These are phyloP conservation scores for Chloroceryle inda DNA, from an alignment of 2,797 vertebrate genomes.

Conservation along the genomic window DNA sequence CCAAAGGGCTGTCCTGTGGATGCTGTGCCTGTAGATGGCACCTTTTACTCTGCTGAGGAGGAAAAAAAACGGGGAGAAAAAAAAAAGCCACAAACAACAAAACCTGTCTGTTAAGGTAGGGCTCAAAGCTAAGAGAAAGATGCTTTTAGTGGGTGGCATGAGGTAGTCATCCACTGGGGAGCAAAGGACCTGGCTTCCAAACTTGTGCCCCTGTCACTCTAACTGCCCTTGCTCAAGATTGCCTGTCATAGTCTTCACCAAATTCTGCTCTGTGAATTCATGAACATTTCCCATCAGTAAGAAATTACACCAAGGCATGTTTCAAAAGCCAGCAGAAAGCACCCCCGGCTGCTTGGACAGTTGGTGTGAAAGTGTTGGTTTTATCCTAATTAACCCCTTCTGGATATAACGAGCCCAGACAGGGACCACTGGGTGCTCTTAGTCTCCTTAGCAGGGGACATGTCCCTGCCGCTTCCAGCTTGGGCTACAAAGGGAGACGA, in stretches of 20 bases:
- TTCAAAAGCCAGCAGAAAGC: background rate
- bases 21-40: slow-evolving; percentile 68
- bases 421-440: background rate
- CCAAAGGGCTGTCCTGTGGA: background rate
- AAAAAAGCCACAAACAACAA: too few relatives aligned
- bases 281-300: background rate
- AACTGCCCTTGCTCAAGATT: too few relatives aligned
- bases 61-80: background rate
- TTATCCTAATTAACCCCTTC: background rate
- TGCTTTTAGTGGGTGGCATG: rapidly evolving
- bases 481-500: background rate
- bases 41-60: slow-evolving; percentile 48
- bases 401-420: background rate
- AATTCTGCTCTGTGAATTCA: background rate
- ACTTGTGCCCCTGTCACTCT: background rate
- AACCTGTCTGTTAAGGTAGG: background rate
- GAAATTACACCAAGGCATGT: background rate
- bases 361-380: background rate
- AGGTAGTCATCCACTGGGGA: background rate
- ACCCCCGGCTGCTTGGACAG: background rate
- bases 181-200: background rate
- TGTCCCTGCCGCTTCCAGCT: rapidly evolving
- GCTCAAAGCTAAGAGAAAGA: background rate
- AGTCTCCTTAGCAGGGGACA: background rate
- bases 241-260: rapidly evolving